phyloP scores from a whole-genome alignment of 2,113 vertebrate genomes.

The Cyanocitta stelleri region DNA sequence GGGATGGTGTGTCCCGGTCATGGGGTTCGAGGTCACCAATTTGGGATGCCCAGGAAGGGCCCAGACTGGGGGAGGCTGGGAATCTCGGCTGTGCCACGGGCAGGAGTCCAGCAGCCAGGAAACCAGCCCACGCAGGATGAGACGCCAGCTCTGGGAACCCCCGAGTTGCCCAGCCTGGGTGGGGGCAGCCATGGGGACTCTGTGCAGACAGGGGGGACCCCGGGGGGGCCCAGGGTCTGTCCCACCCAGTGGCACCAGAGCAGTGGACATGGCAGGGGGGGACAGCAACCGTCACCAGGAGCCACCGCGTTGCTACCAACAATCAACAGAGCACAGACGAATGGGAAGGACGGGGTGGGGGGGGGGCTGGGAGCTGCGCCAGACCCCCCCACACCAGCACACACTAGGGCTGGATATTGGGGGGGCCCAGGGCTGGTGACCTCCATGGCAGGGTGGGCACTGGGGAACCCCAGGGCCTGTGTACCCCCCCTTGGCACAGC shows the following conservation, averaged over 20 bases:
- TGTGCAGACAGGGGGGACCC: background rate
- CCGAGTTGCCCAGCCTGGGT: background rate
- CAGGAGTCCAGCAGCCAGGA: background rate
- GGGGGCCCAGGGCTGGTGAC: background rate
- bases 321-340: background rate
- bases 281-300: conserved; percentile 1
- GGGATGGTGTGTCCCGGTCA: fast-evolving
- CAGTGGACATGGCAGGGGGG: background rate
- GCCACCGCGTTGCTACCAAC: conserved; percentile 21
- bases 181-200: background rate
- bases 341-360: background rate
- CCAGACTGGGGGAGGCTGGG: background rate
- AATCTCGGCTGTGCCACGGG: background rate
- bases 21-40: background rate
- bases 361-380: background rate
- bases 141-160: background rate
- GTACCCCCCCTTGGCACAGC: background rate
- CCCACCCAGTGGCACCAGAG: no score
- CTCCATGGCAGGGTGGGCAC: background rate
- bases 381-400: fast-evolving
- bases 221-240: fast-evolving
- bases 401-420: fast-evolving
- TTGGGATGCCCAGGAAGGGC: background rate
- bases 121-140: background rate
- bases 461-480: background rate